Percentiles rank a stretch among this genome's conserved stretches.
Conservation (phyloP, 1,140 invertebrate genomes). For the Brachionus paranguensis region DNA sequence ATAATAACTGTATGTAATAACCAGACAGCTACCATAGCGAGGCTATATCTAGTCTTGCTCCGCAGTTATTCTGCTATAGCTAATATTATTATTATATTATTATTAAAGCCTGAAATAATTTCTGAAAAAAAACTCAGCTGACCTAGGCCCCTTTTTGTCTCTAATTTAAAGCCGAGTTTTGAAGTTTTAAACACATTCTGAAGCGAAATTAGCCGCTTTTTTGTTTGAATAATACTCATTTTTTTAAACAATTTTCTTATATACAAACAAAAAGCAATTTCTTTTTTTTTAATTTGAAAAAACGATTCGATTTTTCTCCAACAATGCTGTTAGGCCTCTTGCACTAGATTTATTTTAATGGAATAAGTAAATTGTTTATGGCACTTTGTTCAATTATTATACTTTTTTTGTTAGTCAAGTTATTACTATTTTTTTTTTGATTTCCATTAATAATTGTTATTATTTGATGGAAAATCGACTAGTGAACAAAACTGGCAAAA, state of each 20-base stretch:
- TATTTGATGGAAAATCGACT: not conserved
- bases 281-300: not conserved
- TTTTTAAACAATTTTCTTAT: conserved; percentile 10
- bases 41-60: too few relatives aligned
- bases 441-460: conserved; percentile 7
- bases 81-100: too few relatives aligned
- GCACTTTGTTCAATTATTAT: conserved; percentile 34
- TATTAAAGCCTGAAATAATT: too few relatives aligned
- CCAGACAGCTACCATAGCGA: too few relatives aligned
- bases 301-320: not conserved
- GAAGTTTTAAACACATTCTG: not conserved
- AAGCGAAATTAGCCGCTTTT: not conserved
- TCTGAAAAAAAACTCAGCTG: not conserved
- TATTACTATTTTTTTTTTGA: conserved; percentile 9
- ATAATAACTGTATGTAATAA: too few relatives aligned
- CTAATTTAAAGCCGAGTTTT: not conserved
- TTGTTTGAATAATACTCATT: not conserved
- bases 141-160: not conserved
- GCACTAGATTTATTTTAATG: conserved; percentile 31
- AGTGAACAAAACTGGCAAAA: not conserved
- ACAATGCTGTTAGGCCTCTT: conserved; percentile 30
- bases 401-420: conserved; percentile 9
- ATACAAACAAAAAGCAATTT: conserved; percentile 16
- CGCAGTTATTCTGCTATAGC: too few relatives aligned
- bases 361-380: conserved; percentile 30